These are phyloP conservation scores for Heterohyrax brucei DNA, from an alignment of 2,797 vertebrate genomes.

Conservation along the genomic window DNA sequence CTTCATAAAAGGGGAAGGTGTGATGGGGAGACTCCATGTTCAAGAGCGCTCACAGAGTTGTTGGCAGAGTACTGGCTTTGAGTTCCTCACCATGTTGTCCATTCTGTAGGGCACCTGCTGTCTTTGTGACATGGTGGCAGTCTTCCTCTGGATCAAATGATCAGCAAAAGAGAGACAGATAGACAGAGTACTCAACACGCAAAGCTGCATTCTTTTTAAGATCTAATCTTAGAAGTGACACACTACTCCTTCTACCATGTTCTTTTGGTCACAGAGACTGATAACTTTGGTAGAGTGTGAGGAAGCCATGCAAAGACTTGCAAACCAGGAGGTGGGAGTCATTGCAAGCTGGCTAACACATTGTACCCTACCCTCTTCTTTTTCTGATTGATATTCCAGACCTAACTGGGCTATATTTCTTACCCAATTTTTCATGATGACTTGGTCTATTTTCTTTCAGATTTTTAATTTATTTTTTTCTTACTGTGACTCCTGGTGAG, in stretches of 20 bases:
- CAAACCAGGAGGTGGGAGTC: accelerated
- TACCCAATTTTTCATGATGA: not conserved
- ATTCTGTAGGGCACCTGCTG: accelerated
- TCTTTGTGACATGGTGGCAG: not conserved
- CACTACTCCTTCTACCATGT: accelerated
- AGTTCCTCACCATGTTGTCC: not conserved
- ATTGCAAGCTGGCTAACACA: not conserved
- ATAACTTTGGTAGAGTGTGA: too few relatives aligned
- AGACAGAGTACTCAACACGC: not conserved
- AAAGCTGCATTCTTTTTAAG: not conserved
- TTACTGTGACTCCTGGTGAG: constrained; percentile 68
- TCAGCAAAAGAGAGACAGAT: too few relatives aligned
- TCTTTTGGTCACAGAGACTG: accelerated
- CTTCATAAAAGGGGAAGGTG: not conserved
- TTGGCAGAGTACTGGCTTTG: not conserved
- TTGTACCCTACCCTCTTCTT: not conserved
- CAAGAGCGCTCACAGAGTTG: accelerated
- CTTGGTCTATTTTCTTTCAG: constrained; percentile 21
- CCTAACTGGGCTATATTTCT: constrained; percentile 53
- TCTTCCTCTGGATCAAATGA: not conserved
- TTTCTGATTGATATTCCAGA: constrained; percentile 73
- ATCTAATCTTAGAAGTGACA: not conserved
- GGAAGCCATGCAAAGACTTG: accelerated
- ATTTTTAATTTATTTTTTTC: constrained; percentile 71
- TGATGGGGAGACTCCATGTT: not conserved